These are phyloP conservation scores for Macroramphosus scolopax DNA, from an alignment of 2,797 vertebrate genomes.

Conservation along the genomic window DNA sequence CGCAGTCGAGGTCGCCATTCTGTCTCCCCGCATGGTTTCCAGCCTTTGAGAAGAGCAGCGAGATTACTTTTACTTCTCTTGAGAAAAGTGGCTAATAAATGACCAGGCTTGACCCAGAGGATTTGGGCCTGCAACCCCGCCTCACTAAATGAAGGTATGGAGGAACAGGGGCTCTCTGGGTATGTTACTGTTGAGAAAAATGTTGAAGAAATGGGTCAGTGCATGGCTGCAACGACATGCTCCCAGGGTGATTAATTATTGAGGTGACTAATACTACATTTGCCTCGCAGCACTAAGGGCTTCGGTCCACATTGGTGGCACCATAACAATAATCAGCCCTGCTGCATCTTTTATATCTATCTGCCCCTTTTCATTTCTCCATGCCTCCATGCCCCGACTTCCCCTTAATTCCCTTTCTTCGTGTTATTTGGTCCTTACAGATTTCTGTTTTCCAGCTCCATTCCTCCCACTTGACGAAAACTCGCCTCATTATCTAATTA, in stretches of 20 bases:
- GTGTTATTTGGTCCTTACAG: constrained; percentile 49
- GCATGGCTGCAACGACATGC: constrained; percentile 69
- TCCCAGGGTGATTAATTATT: constrained; percentile 82
- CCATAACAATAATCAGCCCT: constrained; percentile 66
- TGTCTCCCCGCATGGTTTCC: constrained; percentile 67
- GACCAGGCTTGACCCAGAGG: constrained; percentile 72
- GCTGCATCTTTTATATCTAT: constrained; percentile 57
- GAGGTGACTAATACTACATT: constrained; percentile 82
- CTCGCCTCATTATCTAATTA: constrained; percentile 58
- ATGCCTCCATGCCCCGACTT: constrained; percentile 17
- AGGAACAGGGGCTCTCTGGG: constrained; percentile 51
- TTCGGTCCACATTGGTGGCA: constrained; percentile 70
- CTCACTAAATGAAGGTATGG: constrained; percentile 51
- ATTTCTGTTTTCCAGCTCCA: constrained; percentile 32
- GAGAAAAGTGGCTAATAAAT: constrained; percentile 78
- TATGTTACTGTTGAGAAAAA: constrained; percentile 63
- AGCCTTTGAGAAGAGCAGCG: constrained; percentile 62
- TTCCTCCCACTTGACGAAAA: constrained; percentile 44
- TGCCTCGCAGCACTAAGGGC: constrained; percentile 71
- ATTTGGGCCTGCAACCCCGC: constrained; percentile 50
- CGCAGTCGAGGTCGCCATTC: constrained; percentile 60
- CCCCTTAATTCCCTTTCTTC: constrained; percentile 35
- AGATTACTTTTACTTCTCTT: constrained; percentile 73
- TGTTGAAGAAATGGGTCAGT: constrained; percentile 78
- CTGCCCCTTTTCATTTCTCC: constrained; percentile 24